Evolutionary conservation across 2,113 vertebrate species (phyloP).

Genomic region (Numenius arquata): DNA sequence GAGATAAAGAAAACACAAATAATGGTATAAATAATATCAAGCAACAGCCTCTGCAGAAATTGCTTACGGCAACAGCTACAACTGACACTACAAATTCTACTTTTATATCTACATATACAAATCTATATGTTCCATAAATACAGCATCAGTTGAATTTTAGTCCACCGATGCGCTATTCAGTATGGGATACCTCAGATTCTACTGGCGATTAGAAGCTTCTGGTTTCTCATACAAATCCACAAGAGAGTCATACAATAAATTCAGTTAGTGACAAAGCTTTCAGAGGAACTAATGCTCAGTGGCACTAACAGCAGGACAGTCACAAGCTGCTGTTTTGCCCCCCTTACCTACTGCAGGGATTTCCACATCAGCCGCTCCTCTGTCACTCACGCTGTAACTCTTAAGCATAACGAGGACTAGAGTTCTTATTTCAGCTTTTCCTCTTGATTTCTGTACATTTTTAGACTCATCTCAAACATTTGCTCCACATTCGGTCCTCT

Average conservation of each 20-base stretch:
- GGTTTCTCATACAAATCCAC: conserved; percentile 12
- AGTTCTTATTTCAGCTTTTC: not conserved
- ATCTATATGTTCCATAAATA: not conserved
- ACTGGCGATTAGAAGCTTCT: not conserved
- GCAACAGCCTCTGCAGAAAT: conserved; percentile 53
- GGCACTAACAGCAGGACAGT: not conserved
- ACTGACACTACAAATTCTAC: not conserved
- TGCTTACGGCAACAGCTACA: conserved; percentile 2
- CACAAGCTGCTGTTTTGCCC: not conserved
- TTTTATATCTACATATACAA: not conserved
- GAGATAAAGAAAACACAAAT: conserved; percentile 49
- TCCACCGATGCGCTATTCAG: not conserved
- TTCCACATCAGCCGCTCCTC: not conserved
- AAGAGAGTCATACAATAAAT: not conserved
- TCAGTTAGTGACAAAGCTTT: not conserved
- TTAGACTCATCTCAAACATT: not conserved
- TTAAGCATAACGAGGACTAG: not conserved
- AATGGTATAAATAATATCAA: conserved; percentile 36
- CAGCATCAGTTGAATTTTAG: conserved; percentile 32
- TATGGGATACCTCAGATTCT: conserved; percentile 8
- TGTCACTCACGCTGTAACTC: not conserved
- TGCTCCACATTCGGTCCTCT: not conserved
- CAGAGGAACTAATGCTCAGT: not conserved
- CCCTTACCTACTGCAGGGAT: not conserved
- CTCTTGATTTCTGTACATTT: not conserved